A percentile compares a stretch with the other conserved stretches of the same genome.
Conservation (phyloP, 2,797 vertebrate genomes). For the Peromyscus melanophrys region DNA sequence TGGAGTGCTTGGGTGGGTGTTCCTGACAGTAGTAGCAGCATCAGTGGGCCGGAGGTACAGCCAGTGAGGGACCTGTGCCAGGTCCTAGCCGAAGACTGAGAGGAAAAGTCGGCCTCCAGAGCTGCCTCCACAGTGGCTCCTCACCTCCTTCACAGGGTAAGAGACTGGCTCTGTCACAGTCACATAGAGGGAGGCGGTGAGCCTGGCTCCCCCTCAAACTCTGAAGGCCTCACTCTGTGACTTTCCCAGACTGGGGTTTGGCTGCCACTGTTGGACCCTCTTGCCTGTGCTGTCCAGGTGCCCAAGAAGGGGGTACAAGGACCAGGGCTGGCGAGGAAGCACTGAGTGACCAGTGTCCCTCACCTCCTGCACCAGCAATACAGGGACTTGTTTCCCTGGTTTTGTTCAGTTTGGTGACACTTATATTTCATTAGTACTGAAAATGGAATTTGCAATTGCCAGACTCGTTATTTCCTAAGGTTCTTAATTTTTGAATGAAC, state of each 20-base stretch:
- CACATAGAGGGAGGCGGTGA: neutral
- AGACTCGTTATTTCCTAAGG: conserved; percentile 23
- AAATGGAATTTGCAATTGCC: neutral
- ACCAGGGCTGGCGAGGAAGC: accelerated
- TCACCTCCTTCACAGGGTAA: neutral
- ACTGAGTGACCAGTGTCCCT: neutral
- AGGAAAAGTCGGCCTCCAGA: neutral
- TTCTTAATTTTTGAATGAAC: conserved; percentile 77
- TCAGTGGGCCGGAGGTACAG: neutral
- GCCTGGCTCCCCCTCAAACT: neutral
- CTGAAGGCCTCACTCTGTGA: neutral
- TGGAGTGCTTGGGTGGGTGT: neutral
- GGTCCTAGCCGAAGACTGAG: neutral
- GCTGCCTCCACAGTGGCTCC: neutral
- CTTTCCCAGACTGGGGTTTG: neutral
- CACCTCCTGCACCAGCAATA: neutral
- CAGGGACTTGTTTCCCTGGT: neutral
- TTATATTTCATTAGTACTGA: neutral
- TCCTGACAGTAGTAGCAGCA: neutral
- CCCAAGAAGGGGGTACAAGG: neutral
- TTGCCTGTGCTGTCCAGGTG: neutral
- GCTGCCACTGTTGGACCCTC: neutral
- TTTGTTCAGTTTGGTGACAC: neutral
- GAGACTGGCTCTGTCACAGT: neutral
- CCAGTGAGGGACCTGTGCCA: neutral